phyloP scores from a whole-genome alignment of 1,140 invertebrate genomes.

The Drosophila micromelanica region DNA sequence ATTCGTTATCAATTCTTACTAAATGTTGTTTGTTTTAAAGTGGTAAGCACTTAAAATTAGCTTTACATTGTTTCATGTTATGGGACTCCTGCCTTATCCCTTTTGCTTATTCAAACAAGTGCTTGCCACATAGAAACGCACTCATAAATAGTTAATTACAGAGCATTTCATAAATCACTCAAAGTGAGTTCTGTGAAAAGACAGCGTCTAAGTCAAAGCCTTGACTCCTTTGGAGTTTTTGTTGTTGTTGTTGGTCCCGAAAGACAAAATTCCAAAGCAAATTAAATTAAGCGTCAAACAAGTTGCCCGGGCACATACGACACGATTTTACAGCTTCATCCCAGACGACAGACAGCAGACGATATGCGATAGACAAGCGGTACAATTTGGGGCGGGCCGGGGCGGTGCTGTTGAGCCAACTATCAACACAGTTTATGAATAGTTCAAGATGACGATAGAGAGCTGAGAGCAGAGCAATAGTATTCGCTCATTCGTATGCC shows the following conservation, averaged over 20 bases:
- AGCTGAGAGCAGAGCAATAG: slow-evolving; percentile 20
- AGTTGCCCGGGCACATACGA: slow-evolving; percentile 73
- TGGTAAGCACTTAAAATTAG: background rate
- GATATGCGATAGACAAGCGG: background rate
- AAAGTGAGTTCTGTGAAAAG: slow-evolving; percentile 49
- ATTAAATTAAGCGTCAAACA: slow-evolving; percentile 82
- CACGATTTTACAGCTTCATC: slow-evolving; percentile 43
- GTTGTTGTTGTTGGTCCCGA: slow-evolving; percentile 22
- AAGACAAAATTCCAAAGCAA: slow-evolving; percentile 72
- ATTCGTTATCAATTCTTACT: background rate
- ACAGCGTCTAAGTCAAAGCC: slow-evolving; percentile 49
- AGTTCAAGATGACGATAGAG: slow-evolving; percentile 59
- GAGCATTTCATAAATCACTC: slow-evolving; percentile 78
- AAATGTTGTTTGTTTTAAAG: background rate
- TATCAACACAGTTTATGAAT: slow-evolving; percentile 77
- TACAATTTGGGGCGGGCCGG: slow-evolving; percentile 3
- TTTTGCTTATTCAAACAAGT: slow-evolving; percentile 3
- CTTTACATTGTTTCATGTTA: background rate
- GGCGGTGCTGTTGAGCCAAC: slow-evolving; percentile 37
- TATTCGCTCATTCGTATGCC: slow-evolving; percentile 71
- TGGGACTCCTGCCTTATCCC: background rate
- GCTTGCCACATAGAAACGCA: slow-evolving; percentile 28
- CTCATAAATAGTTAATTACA: slow-evolving; percentile 80
- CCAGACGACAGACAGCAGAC: slow-evolving; percentile 21
- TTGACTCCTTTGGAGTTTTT: slow-evolving; percentile 30